phyloP scores from a whole-genome alignment of 1,140 invertebrate species.

The Scaptomyza hsui region DNA sequence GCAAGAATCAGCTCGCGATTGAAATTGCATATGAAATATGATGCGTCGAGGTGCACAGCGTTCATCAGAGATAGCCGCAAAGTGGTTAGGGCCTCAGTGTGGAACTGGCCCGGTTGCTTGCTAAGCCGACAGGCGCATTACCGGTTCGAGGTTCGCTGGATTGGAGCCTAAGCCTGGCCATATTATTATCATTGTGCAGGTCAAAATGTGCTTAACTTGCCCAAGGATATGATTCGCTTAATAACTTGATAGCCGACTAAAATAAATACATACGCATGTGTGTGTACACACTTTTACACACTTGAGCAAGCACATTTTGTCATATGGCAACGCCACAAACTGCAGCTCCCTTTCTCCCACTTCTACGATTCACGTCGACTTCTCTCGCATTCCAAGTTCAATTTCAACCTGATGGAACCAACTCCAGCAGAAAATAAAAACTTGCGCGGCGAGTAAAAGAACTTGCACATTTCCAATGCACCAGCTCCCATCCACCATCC shows the following conservation, averaged over 20 bases:
- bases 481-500: constrained; percentile 16
- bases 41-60: constrained; percentile 38
- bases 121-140: constrained; percentile 53
- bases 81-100: constrained; percentile 48
- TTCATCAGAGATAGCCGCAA: constrained; percentile 56
- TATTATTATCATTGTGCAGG: constrained; percentile 24
- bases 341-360: constrained; percentile 21
- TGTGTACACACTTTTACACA: no score
- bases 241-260: constrained; percentile 13
- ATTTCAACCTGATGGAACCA: constrained; percentile 34
- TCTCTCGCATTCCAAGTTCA: constrained; percentile 57
- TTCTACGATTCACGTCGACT: neutral
- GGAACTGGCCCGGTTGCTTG: neutral
- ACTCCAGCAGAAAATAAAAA: constrained; percentile 50
- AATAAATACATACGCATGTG: constrained; percentile 11
- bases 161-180: constrained; percentile 13
- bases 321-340: constrained; percentile 33
- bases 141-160: constrained; percentile 9
- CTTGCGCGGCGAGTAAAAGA: constrained; percentile 71
- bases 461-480: constrained; percentile 56
- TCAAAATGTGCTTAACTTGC: constrained; percentile 9
- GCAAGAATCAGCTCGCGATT: neutral
- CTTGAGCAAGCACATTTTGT: constrained; percentile 11
- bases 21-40: constrained; percentile 60
- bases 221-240: neutral